Evolutionary conservation across 2,888 invertebrate species (phyloP).

Genomic region (Temnothorax rugatulus): DNA sequence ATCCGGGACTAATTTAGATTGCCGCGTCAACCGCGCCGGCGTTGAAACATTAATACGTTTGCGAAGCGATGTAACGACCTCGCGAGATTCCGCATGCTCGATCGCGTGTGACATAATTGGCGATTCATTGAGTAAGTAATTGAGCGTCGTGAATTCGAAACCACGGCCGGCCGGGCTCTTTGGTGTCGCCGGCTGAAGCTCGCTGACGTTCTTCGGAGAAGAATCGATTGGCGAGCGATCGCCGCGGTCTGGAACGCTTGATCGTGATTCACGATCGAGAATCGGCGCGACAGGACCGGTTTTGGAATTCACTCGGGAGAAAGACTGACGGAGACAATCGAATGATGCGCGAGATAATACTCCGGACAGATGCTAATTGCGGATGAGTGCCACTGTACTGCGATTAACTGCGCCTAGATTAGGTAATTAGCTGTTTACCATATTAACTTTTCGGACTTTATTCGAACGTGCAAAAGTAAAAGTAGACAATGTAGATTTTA

Average conservation of each 20-base stretch:
- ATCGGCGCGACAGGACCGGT: conserved; percentile 42
- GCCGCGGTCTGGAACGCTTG: not conserved
- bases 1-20: conserved; percentile 29
- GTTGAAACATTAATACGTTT: conserved; percentile 24
- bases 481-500: not conserved
- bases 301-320: conserved; percentile 21
- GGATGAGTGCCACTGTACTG: not conserved
- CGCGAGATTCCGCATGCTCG: conserved; percentile 28
- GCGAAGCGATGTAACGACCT: conserved; percentile 16
- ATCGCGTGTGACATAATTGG: conserved; percentile 37
- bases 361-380: conserved; percentile 17
- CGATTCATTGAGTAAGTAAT: conserved; percentile 22
- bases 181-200: not conserved
- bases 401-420: not conserved
- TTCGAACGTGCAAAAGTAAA: too few species aligned
- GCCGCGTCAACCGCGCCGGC: not conserved
- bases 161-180: not conserved
- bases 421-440: conserved; percentile 1
- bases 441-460: not conserved
- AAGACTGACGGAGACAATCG: not conserved
- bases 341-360: not conserved
- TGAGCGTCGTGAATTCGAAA: conserved; percentile 26
- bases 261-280: conserved; percentile 26
- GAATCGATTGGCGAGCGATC: conserved; percentile 18
- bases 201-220: conserved; percentile 8